Evolutionary conservation across 2,888 invertebrate species (phyloP), one percentile per base, ranked within the genome.

Genomic region (Megastigmus dorsalis): DNA sequence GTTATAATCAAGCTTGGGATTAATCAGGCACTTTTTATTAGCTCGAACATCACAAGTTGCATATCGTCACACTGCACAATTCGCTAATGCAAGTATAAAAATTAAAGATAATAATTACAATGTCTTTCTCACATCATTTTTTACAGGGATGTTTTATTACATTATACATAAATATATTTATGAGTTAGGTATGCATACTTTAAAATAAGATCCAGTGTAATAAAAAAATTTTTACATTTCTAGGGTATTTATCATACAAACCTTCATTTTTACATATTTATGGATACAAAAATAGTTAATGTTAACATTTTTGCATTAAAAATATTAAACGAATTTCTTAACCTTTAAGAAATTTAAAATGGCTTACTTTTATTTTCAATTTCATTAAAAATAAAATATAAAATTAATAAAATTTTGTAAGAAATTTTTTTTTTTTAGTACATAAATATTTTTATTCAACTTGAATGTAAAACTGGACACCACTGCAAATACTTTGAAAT

Each of bases 11-110:
- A 67, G 28, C 43, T 69, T 68, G 7, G 30, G 43, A 65, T 68
- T 69, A 74, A 68, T 69, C 74, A 74, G 74, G 74, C 74, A 74
- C 74, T 74, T 72, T 50, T 59, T 68, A 9, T 52, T 57, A 50
- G 26, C 18, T 48, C 15, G 10, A 52, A 20, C 28, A 54, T 41
- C 18, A 13, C 20, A 48, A 18, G 18, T 66, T 52, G 20, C 38
- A 60, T n/a, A 15, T 55, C 20, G 38, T 59, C 36, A 68, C 55
- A 74, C 63, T 66, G 30, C 52, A 59, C 23, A 65, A 41, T 62
- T 48, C 23, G 43, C 55, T 50, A 36, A 48, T 41, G 23, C 30
- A 55, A 36, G 54, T 73, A 73, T 73, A 67, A 73, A 67, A 73
- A 67, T 67, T 73, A 67, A 52, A 54, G 30, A 26, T 62, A 59